phyloP scores from a whole-genome alignment of 2,113 vertebrate genomes.

The Laticauda laticaudata region DNA sequence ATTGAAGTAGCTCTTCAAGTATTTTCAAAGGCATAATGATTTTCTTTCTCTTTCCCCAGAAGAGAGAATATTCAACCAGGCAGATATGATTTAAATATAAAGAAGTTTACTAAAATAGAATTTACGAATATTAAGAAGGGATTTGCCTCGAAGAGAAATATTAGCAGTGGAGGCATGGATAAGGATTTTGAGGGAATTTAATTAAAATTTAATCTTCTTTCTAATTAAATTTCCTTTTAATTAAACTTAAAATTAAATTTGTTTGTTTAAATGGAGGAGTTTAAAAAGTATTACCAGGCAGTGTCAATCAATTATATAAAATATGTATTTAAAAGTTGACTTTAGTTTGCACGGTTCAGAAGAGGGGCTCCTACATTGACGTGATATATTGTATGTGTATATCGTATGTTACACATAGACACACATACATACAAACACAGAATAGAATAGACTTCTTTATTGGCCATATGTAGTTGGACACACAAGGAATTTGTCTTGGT shows the following conservation, averaged over 20 bases:
- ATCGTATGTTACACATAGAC: too few relatives aligned
- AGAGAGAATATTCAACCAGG: conserved; percentile 70
- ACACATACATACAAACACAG: too few relatives aligned
- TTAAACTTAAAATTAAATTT: conserved; percentile 84
- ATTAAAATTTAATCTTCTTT: conserved; percentile 85
- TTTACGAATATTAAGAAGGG: conserved; percentile 83
- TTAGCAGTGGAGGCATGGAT: conserved; percentile 76
- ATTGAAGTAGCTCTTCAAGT: conserved; percentile 66
- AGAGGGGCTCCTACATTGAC: conserved; percentile 60
- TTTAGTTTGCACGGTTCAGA: conserved; percentile 64
- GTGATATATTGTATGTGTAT: background rate
- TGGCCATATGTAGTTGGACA: too few relatives aligned
- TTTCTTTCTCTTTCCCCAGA: conserved; percentile 57
- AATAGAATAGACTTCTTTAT: too few relatives aligned
- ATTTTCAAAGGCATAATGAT: conserved; percentile 72
- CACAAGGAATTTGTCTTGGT: too few relatives aligned
- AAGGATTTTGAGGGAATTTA: conserved; percentile 82
- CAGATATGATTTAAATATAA: conserved; percentile 75
- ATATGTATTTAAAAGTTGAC: conserved; percentile 63
- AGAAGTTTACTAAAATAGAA: conserved; percentile 78
- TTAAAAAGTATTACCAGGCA: conserved; percentile 78
- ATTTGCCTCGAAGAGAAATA: conserved; percentile 80
- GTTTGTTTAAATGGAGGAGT: conserved; percentile 79
- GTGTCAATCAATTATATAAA: conserved; percentile 72
- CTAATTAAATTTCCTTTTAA: conserved; percentile 84